Conservation (phyloP, 2,888 invertebrate genomes). For the Nudaria mundana region DNA sequence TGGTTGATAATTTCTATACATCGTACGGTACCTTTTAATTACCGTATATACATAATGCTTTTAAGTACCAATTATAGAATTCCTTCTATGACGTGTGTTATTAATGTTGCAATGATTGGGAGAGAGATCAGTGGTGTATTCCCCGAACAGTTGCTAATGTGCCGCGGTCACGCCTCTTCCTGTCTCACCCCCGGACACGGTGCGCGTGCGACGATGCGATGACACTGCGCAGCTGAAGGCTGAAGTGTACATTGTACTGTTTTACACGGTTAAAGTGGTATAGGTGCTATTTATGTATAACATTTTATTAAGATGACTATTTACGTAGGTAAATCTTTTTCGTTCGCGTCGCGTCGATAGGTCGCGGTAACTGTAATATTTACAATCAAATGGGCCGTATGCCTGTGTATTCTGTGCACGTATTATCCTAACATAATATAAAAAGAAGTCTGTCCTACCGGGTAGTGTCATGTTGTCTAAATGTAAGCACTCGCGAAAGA, state of each 20-base stretch:
- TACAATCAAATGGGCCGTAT: no score
- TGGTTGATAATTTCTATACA: no score
- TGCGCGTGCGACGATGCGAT: constrained; percentile 23
- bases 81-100: constrained; percentile 32
- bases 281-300: background rate
- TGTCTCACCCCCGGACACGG: constrained; percentile 45
- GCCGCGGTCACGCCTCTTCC: constrained; percentile 66
- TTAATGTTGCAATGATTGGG: constrained; percentile 40
- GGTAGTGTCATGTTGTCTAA: no score
- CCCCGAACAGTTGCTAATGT: constrained; percentile 61
- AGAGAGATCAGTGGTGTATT: constrained; percentile 39
- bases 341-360: no score
- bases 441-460: no score
- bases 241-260: constrained; percentile 1
- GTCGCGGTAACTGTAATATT: no score
- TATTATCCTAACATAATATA: no score
- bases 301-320: no score
- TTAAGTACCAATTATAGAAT: constrained; percentile 35
- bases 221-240: constrained; percentile 29
- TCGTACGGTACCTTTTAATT: no score
- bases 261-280: constrained; percentile 22
- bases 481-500: no score
- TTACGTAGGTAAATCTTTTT: no score
- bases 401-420: no score
- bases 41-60: constrained; percentile 5